Conservation (phyloP, 2,113 vertebrate genomes). For the Sylvilagus bachmani region DNA sequence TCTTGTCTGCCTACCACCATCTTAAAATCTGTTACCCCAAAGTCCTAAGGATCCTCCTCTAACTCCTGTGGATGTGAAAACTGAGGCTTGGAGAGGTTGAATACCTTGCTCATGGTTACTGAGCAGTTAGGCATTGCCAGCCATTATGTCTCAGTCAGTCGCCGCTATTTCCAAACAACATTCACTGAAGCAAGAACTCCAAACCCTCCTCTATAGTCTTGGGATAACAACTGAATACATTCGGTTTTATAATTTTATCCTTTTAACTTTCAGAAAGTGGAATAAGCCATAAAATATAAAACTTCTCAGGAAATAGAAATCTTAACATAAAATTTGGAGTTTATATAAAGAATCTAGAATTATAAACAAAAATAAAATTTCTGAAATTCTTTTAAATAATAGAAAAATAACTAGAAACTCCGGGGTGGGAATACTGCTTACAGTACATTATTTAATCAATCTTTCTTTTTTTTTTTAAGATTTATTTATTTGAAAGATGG, state of each 20-base stretch:
- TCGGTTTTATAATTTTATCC: slow-evolving; percentile 3
- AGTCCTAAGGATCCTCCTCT: background rate
- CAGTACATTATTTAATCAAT: background rate
- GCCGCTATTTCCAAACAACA: slow-evolving; percentile 3
- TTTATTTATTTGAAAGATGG: too few species aligned
- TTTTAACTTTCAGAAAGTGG: slow-evolving; percentile 50
- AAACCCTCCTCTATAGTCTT: background rate
- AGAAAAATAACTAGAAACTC: background rate
- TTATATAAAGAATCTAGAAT: background rate
- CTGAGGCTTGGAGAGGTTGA: background rate
- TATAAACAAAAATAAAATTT: slow-evolving; percentile 48
- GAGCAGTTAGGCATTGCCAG: background rate
- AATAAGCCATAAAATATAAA: slow-evolving; percentile 28
- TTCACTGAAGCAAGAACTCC: background rate
- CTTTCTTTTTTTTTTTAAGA: background rate
- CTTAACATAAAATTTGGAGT: background rate
- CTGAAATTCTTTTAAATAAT: background rate
- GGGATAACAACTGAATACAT: slow-evolving; percentile 22
- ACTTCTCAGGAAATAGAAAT: background rate
- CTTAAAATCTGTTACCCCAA: background rate
- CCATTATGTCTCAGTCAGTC: background rate
- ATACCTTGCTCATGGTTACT: background rate
- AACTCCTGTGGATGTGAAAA: background rate
- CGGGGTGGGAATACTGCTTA: background rate
- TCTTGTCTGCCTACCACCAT: background rate